phyloP scores from a whole-genome alignment of 2,888 invertebrate species.

The Synergus itoensis region DNA sequence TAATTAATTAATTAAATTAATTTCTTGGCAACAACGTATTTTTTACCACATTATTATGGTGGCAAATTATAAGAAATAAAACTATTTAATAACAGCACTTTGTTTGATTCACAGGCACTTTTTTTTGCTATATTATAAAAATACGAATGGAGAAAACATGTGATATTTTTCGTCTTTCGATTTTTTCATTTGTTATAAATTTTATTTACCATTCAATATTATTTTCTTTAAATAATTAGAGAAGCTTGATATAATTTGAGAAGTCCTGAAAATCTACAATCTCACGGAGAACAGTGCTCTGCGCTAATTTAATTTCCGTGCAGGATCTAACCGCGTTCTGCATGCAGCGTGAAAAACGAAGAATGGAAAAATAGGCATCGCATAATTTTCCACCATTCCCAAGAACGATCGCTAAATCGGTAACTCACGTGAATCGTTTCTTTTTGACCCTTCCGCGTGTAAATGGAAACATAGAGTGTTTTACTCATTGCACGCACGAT shows the following conservation, averaged over 20 bases:
- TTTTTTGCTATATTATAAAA: background rate
- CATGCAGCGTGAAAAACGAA: slow-evolving; percentile 19
- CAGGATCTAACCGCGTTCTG: slow-evolving; percentile 8
- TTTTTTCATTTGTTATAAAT: background rate
- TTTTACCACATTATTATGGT: background rate
- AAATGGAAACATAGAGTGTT: slow-evolving; percentile 27
- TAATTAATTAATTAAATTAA: too few relatives aligned
- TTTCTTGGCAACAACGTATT: too few relatives aligned
- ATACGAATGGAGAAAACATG: background rate
- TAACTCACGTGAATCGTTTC: slow-evolving; percentile 19
- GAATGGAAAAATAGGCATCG: slow-evolving; percentile 18
- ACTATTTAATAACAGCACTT: background rate
- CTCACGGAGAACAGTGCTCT: background rate
- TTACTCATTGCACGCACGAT: slow-evolving; percentile 38
- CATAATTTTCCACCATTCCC: slow-evolving; percentile 27
- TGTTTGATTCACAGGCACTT: background rate
- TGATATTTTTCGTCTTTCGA: background rate
- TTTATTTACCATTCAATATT: background rate
- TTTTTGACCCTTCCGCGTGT: slow-evolving; percentile 27
- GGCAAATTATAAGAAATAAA: background rate
- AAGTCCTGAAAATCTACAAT: background rate
- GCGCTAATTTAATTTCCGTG: background rate
- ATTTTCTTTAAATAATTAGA: background rate
- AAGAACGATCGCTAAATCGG: slow-evolving; percentile 25
- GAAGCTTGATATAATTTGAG: background rate